These are phyloP conservation scores for Sarcophilus harrisii DNA, from an alignment of 2,797 vertebrate genomes.

Conservation along the genomic window DNA sequence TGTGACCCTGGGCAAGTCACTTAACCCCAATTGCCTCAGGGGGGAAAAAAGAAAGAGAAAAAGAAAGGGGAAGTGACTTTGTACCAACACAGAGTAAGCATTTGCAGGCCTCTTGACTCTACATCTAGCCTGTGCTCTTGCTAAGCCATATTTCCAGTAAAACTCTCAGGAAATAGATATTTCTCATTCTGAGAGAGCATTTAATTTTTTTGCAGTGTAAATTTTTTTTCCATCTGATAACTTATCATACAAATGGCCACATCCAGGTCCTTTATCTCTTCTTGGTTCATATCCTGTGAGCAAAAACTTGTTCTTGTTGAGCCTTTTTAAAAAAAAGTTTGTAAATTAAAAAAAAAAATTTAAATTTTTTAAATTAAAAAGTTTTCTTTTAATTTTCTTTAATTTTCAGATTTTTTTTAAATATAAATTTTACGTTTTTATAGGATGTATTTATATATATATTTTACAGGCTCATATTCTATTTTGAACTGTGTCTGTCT, in stretches of 20 bases:
- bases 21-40: too few relatives aligned
- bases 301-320: neutral
- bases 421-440: too few relatives aligned
- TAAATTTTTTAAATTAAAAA: neutral
- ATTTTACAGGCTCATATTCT: fast-evolving
- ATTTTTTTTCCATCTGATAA: neutral
- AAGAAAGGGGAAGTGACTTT: neutral
- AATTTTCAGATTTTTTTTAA: too few relatives aligned
- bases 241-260: neutral
- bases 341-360: neutral
- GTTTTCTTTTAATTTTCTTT: too few relatives aligned
- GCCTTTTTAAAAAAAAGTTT: neutral
- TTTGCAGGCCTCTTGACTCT: neutral
- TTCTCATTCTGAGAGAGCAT: neutral
- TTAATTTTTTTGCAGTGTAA: neutral
- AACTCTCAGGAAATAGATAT: neutral
- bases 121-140: neutral
- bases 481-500: neutral
- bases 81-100: too few relatives aligned
- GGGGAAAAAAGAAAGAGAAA: too few relatives aligned
- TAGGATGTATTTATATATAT: too few relatives aligned
- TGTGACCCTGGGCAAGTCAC: too few relatives aligned
- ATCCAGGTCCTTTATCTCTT: too few relatives aligned
- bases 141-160: neutral
- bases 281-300: neutral